phyloP scores from a whole-genome alignment of 2,113 vertebrate species.

The Miniopterus natalensis region DNA sequence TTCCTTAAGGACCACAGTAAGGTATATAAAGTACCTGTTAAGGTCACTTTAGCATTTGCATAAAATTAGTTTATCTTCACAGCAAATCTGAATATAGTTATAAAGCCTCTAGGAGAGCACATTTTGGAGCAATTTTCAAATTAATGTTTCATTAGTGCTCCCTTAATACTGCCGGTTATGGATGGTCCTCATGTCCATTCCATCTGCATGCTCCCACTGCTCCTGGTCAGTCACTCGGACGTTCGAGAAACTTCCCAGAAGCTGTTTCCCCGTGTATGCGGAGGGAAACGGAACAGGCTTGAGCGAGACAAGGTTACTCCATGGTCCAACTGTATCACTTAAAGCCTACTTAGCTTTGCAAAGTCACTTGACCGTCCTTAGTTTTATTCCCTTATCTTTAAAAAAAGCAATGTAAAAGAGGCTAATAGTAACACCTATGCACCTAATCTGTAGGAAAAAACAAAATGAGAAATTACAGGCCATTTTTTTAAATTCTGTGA shows the following conservation, averaged over 20 bases:
- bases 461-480: background rate
- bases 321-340: background rate
- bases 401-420: background rate
- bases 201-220: background rate
- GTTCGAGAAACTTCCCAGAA: background rate
- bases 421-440: background rate
- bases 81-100: background rate
- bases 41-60: slow-evolving; percentile 58
- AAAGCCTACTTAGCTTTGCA: background rate
- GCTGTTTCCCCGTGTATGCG: background rate
- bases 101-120: background rate
- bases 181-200: slow-evolving; percentile 18
- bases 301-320: background rate
- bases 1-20: slow-evolving; percentile 64
- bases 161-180: slow-evolving; percentile 17
- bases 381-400: background rate
- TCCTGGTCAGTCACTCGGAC: background rate
- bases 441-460: background rate
- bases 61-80: slow-evolving; percentile 66
- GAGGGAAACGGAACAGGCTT: background rate
- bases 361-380: background rate
- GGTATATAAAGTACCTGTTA: slow-evolving; percentile 54
- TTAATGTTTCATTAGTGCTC: slow-evolving; percentile 58
- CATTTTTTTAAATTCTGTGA: background rate
- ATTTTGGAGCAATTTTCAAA: slow-evolving; percentile 62